Evolutionary conservation across 30 jellyfish, hydroid and myxozoan species (phyloP).

Genomic region (Phacellophora camtschatica): DNA sequence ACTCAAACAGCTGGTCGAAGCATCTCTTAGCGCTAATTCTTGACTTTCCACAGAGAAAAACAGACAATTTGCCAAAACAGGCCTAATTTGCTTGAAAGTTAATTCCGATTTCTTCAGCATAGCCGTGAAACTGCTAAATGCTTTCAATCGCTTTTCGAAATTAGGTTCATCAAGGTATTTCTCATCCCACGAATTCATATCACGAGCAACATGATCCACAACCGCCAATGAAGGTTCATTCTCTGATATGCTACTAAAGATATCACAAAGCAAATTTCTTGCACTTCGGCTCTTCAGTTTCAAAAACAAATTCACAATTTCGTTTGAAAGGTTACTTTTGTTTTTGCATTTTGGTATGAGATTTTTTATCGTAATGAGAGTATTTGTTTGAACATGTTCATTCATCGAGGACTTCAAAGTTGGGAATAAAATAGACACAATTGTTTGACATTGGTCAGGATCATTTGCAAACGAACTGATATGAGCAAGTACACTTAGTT

Average conservation of each 20-base stretch:
- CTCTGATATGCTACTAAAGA: conserved; percentile 13
- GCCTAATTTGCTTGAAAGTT: conserved; percentile 43
- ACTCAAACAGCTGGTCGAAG: conserved; percentile 65
- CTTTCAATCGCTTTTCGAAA: conserved; percentile 74
- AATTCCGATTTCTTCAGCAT: conserved; percentile 6
- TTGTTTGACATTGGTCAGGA: conserved; percentile 60
- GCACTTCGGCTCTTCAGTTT: conserved; percentile 21
- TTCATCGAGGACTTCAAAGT: conserved; percentile 21
- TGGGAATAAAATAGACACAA: conserved; percentile 70
- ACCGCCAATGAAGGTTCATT: neutral
- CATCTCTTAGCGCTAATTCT: conserved; percentile 87
- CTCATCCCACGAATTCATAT: conserved; percentile 83
- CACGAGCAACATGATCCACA: conserved; percentile 11
- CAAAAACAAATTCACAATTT: conserved; percentile 46
- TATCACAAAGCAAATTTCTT: conserved; percentile 70
- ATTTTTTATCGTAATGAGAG: conserved; percentile 52
- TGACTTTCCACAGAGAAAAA: conserved; percentile 39
- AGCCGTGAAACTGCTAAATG: conserved; percentile 45
- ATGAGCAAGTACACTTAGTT: conserved; percentile 65
- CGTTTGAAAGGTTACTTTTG: conserved; percentile 1
- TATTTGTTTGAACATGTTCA: conserved; percentile 48
- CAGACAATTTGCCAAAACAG: conserved; percentile 62
- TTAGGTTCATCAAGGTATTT: conserved; percentile 88
- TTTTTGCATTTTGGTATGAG: conserved; percentile 20
- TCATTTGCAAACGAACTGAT: conserved; percentile 71